Evolutionary conservation across 2,888 invertebrate species (phyloP).

Genomic region (Chymomyza procnemis): DNA sequence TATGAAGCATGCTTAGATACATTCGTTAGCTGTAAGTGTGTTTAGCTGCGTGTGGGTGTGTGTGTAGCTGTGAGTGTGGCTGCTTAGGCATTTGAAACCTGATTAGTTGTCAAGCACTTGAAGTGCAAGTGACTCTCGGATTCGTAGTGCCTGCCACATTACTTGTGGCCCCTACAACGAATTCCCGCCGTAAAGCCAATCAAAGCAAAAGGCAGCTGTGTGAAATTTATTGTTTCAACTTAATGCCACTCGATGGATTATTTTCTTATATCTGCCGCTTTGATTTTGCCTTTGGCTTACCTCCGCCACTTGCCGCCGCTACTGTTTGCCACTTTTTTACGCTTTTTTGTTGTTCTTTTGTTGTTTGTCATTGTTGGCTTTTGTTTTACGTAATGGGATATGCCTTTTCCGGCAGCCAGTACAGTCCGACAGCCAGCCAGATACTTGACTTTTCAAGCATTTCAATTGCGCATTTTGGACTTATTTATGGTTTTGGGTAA

Average conservation of each 20-base stretch:
- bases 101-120: slow-evolving; percentile 68
- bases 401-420: neutral
- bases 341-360: slow-evolving; percentile 17
- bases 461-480: slow-evolving; percentile 29
- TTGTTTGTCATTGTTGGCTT: slow-evolving; percentile 11
- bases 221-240: slow-evolving; percentile 73
- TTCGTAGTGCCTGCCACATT: neutral
- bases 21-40: slow-evolving; percentile 13
- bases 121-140: slow-evolving; percentile 41
- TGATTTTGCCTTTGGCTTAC: slow-evolving; percentile 33
- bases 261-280: slow-evolving; percentile 59
- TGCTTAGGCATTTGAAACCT: slow-evolving; percentile 63
- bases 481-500: neutral
- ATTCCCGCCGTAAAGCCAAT: slow-evolving; percentile 39
- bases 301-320: neutral
- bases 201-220: slow-evolving; percentile 38
- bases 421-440: neutral
- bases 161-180: neutral
- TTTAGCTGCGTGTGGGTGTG: neutral
- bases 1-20: slow-evolving; percentile 29
- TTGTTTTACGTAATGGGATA: slow-evolving; percentile 33
- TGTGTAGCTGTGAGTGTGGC: neutral
- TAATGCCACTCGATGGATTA: slow-evolving; percentile 76
- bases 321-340: neutral
- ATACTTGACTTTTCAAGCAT: slow-evolving; percentile 43